These are phyloP conservation scores for Rotaria macrura DNA, from an alignment of 2,888 invertebrate species.

Conservation along the genomic window DNA sequence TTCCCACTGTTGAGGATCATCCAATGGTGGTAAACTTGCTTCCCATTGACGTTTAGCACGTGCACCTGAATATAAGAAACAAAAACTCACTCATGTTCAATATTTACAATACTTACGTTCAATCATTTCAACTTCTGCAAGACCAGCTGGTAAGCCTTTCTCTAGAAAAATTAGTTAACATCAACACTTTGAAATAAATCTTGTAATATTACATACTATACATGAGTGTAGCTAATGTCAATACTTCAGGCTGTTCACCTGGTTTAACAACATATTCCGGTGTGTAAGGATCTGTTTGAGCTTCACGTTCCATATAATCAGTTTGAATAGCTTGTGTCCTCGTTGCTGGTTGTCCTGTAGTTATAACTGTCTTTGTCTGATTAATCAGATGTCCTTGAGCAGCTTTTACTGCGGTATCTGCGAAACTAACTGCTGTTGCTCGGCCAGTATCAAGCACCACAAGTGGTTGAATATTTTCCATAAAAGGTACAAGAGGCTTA, in stretches of 20 bases:
- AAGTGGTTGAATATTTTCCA: conserved; percentile 46
- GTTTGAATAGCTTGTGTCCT: conserved; percentile 59
- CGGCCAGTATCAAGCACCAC: conserved; percentile 45
- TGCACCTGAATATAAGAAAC: conserved; percentile 42
- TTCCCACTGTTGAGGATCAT: conserved; percentile 54
- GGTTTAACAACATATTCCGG: conserved; percentile 56
- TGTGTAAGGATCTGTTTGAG: conserved; percentile 69
- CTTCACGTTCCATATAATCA: conserved; percentile 63
- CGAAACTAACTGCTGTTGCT: conserved; percentile 34
- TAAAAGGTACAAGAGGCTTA: conserved; percentile 30
- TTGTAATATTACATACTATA: conserved; percentile 52
- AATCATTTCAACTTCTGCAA: conserved; percentile 59
- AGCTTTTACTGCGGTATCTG: background rate
- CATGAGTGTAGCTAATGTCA: conserved; percentile 58
- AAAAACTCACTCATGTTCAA: background rate
- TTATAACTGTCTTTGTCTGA: background rate
- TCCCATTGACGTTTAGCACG: conserved; percentile 61
- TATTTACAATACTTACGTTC: conserved; percentile 51
- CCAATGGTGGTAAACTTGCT: conserved; percentile 55
- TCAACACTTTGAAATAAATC: no score
- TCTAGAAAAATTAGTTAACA: background rate
- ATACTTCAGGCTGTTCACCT: conserved; percentile 57
- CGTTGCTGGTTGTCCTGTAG: conserved; percentile 33
- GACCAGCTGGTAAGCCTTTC: conserved; percentile 57
- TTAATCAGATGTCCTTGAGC: background rate